Evolutionary conservation across 2,113 vertebrate species (phyloP), one percentile per base, ranked within the genome.

Genomic region (Crotalus horridus): DNA sequence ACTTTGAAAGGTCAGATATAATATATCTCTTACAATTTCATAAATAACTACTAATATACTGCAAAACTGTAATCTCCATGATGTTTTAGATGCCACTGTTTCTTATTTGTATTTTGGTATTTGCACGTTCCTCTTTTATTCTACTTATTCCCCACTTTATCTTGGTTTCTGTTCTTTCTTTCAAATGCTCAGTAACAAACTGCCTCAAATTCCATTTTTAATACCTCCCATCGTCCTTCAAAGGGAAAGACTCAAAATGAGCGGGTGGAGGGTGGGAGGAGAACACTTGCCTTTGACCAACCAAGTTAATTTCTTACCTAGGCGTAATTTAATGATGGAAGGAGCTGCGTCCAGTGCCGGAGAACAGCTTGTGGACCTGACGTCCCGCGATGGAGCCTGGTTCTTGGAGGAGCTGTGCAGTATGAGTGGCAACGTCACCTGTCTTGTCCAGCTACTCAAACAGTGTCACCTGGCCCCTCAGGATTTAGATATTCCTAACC

Each of bases 371-470:
- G 98, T 99, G 9, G 99, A 99, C 93, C 96, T 99, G 94, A 99
- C 98, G 0, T 99, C 99, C 1, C 97, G 99, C 39, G 99, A 99
- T 46, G 99, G 99, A 87, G 98, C 98, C 26, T 99, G 99, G 99
- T 99, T 99, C 95, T 95, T 99, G 96, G 99, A 99, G 95, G 99
- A 99, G 97, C 98, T 99, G 2, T 99, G 99, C 96, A 99, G 99
- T 93, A 99, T 99, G 99, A 99, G 98, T 0, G 99, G 99, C 9
- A 99, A 99, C 33, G 98, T 99, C 93, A 98, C 98, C 0, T 98
- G 98, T 55, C 97, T 99, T 69, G 97, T 98, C 43, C 99, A 99
- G 87, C 96, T 99, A 92, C 97, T 99, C 89, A 98, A 99, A 86
- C 98, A 98, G 94, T 99, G 99, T 95, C 98, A 98, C 1, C 98